Conservation (phyloP, 2,113 vertebrate genomes). For the Erythrolamprus reginae region DNA sequence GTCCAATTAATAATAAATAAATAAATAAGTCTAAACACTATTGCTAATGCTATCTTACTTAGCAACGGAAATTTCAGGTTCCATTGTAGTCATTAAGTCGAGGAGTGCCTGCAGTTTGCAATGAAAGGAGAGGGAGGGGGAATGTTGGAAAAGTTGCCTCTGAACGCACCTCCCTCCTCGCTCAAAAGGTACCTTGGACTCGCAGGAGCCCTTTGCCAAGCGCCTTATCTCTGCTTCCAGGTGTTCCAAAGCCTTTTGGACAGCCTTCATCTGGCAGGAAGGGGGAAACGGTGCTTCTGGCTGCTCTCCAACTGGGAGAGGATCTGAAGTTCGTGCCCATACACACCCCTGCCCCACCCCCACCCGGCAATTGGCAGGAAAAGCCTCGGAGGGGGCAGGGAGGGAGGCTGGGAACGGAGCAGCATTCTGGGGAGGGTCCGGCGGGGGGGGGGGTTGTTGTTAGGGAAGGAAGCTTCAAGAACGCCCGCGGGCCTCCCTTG, state of each 20-base stretch:
- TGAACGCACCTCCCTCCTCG: not conserved
- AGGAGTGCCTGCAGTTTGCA: not conserved
- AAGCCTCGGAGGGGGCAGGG: too few species aligned
- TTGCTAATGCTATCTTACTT: too few species aligned
- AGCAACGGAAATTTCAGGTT: not conserved
- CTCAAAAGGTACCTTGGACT: constrained; percentile 9
- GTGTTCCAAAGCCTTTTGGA: not conserved
- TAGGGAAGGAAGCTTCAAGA: not conserved
- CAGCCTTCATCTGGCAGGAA: not conserved
- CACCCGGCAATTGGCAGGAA: not conserved
- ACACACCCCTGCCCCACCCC: accelerated
- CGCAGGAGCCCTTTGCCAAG: not conserved
- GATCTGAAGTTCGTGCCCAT: too few species aligned
- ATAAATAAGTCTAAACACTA: too few species aligned
- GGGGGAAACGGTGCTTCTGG: not conserved
- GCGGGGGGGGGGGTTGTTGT: too few species aligned
- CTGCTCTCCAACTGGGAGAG: not conserved
- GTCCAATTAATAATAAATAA: too few species aligned
- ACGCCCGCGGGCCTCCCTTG: too few species aligned
- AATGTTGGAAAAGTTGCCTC: too few species aligned
- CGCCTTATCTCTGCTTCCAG: not conserved
- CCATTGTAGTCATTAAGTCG: accelerated
- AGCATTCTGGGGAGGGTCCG: not conserved
- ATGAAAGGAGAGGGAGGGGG: not conserved
- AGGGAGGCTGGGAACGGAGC: not conserved